phyloP scores from a whole-genome alignment of 2,113 vertebrate genomes.

The Castor canadensis region DNA sequence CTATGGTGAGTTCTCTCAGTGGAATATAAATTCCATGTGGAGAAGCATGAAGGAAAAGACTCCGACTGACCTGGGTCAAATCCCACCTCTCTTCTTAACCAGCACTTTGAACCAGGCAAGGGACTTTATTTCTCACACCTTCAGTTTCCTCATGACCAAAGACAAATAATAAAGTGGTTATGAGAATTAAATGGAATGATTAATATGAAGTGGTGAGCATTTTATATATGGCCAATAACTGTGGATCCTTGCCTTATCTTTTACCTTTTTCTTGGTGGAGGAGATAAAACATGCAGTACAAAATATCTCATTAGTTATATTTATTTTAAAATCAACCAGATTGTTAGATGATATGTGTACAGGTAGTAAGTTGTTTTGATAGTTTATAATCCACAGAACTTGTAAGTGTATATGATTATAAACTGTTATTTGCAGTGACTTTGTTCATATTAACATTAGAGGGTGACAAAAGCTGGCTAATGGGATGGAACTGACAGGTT shows the following conservation, averaged over 20 bases:
- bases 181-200: neutral
- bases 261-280: neutral
- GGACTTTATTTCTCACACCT: neutral
- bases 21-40: neutral
- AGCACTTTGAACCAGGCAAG: neutral
- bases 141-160: neutral
- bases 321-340: neutral
- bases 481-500: conserved; percentile 55
- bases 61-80: neutral
- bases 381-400: neutral
- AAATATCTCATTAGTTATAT: neutral
- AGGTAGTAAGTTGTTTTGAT: neutral
- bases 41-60: neutral
- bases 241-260: neutral
- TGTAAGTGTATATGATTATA: neutral
- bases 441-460: conserved; percentile 1
- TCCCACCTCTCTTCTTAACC: neutral
- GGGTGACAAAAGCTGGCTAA: neutral
- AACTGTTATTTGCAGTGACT: neutral
- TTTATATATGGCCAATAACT: neutral
- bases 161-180: neutral
- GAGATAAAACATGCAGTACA: neutral
- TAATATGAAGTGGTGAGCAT: neutral
- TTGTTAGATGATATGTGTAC: neutral
- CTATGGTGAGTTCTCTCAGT: neutral